Conservation (phyloP, 2,797 vertebrate species). For the Etheostoma perlongum region DNA sequence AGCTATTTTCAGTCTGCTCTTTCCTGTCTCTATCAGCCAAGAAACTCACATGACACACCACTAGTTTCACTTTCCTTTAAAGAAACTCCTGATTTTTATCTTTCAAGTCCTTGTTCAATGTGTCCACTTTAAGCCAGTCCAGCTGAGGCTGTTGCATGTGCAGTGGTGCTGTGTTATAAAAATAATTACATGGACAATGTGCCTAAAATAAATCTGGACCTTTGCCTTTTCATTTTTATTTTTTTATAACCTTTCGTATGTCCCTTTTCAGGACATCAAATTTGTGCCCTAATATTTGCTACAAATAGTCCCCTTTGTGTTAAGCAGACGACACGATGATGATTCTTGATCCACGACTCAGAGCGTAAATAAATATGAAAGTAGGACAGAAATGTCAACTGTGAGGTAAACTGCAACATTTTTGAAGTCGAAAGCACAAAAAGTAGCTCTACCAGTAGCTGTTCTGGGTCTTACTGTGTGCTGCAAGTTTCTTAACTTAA, state of each 20-base stretch:
- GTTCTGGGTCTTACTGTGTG: slow-evolving; percentile 26
- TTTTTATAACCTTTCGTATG: slow-evolving; percentile 27
- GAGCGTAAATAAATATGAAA: slow-evolving; percentile 46
- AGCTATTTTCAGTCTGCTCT: slow-evolving; percentile 38
- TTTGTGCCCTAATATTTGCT: slow-evolving; percentile 31
- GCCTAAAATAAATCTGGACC: slow-evolving; percentile 56
- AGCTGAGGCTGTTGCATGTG: slow-evolving; percentile 22
- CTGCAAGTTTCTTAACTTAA: slow-evolving; percentile 50
- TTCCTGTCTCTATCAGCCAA: slow-evolving; percentile 20
- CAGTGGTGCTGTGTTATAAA: slow-evolving; percentile 29
- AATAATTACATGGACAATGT: slow-evolving; percentile 44
- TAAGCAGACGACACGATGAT: slow-evolving; percentile 36
- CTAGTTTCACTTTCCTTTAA: slow-evolving; percentile 5
- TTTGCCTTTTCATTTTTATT: slow-evolving; percentile 26
- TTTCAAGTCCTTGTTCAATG: slow-evolving; percentile 7
- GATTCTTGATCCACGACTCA: slow-evolving; percentile 48
- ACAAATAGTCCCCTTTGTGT: slow-evolving; percentile 40
- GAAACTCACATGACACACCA: slow-evolving; percentile 36
- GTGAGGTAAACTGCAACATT: slow-evolving; percentile 42
- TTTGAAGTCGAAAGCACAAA: slow-evolving; percentile 39
- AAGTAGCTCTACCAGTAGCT: slow-evolving; percentile 9
- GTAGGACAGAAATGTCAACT: slow-evolving; percentile 53
- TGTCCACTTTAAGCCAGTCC: slow-evolving; percentile 20
- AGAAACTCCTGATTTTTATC: neutral
- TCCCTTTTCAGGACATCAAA: slow-evolving; percentile 54